phyloP scores from a whole-genome alignment of 2,113 vertebrate genomes.

The Hemibagrus wyckioides region DNA sequence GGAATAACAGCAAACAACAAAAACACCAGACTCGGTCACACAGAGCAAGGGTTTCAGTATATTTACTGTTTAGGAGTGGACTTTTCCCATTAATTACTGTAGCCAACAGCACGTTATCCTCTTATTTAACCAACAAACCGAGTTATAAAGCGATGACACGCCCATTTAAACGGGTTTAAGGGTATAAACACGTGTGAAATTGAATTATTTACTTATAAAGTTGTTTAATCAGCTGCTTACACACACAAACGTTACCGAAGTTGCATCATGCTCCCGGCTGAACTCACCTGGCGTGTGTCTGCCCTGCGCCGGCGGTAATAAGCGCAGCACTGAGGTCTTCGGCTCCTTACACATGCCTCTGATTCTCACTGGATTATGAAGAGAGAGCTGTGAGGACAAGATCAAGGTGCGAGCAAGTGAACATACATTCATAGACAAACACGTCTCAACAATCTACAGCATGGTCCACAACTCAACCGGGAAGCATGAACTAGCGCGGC shows the following conservation, averaged over 20 bases:
- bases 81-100: not conserved
- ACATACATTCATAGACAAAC: not conserved
- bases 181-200: not conserved
- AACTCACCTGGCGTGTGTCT: constrained; percentile 21
- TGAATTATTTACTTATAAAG: not conserved
- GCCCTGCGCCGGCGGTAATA: constrained; percentile 39
- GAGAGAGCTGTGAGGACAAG: not conserved
- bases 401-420: not conserved
- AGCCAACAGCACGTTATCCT: not conserved
- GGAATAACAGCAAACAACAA: not conserved
- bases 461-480: not conserved
- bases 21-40: not conserved
- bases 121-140: not conserved
- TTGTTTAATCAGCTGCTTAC: not conserved
- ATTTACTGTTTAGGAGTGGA: not conserved
- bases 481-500: not conserved
- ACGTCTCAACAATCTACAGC: not conserved
- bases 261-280: not conserved
- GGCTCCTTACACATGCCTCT: constrained; percentile 68
- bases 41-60: not conserved
- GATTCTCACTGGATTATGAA: not conserved
- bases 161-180: not conserved
- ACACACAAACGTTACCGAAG: not conserved
- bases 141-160: too few species aligned
- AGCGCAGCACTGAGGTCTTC: constrained; percentile 66